A percentile compares a stretch with the other conserved stretches of the same genome.
Conservation (phyloP, 2,113 vertebrate species). For the Calyptomena viridis region DNA sequence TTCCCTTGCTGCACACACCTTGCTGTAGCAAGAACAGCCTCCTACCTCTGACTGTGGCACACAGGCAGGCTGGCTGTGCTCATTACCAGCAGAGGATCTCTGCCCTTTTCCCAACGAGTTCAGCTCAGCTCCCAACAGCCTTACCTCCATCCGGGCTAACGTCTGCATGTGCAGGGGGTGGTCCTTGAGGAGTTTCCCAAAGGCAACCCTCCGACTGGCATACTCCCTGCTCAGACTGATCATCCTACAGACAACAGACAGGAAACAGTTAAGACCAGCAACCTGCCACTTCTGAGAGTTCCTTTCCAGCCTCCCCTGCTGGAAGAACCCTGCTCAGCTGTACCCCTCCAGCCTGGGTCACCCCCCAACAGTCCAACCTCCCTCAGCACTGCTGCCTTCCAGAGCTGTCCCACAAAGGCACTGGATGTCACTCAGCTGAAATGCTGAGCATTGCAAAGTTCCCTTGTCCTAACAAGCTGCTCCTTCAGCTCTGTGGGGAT, state of each 20-base stretch:
- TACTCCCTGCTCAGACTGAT: constrained; percentile 82
- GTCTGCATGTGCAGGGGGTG: constrained; percentile 84
- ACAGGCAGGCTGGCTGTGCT: background rate
- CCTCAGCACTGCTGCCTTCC: background rate
- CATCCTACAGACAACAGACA: constrained; percentile 66
- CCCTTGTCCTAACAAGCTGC: background rate
- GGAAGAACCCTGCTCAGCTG: background rate
- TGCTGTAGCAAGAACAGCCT: background rate
- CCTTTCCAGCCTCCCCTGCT: background rate
- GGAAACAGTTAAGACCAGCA: background rate
- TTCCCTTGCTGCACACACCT: background rate
- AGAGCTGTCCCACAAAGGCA: background rate
- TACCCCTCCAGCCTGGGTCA: background rate
- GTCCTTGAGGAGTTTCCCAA: constrained; percentile 84
- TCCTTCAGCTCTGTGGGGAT: background rate
- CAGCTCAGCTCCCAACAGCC: background rate
- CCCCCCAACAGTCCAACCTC: background rate
- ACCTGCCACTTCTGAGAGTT: background rate
- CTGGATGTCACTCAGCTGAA: background rate
- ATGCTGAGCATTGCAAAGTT: background rate
- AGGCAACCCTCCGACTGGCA: constrained; percentile 74
- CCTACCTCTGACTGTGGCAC: background rate
- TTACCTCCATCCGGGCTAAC: constrained; percentile 83
- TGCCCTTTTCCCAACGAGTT: background rate
- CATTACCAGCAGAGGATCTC: background rate